phyloP scores from a whole-genome alignment of 1,140 invertebrate genomes.

The Hormaphis cornu region DNA sequence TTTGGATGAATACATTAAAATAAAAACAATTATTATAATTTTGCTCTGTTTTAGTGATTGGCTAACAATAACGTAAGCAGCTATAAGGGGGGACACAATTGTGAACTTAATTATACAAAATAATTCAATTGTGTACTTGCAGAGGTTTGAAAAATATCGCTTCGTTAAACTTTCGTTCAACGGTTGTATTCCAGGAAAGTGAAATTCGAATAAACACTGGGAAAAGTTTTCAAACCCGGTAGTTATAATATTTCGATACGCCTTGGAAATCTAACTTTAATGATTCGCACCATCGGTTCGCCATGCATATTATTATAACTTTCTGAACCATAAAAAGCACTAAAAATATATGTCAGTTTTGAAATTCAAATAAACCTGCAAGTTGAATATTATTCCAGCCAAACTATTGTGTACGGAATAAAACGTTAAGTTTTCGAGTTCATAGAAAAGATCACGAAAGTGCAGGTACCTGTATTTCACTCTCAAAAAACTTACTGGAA shows the following conservation, averaged over 20 bases:
- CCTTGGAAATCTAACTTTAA: slow-evolving; percentile 12
- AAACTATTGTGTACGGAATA: not conserved
- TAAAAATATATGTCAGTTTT: not conserved
- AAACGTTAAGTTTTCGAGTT: not conserved
- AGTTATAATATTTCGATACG: not conserved
- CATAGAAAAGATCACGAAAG: no score
- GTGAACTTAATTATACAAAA: not conserved
- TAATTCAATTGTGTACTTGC: not conserved
- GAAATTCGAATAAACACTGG: slow-evolving; percentile 6
- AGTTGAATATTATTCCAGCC: not conserved
- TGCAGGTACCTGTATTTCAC: no score
- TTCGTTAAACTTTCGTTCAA: slow-evolving; percentile 23
- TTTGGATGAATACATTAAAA: no score
- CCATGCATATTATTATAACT: slow-evolving; percentile 25
- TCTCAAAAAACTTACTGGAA: no score
- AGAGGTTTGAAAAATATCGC: not conserved
- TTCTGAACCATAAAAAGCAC: slow-evolving; percentile 9
- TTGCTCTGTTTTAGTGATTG: no score
- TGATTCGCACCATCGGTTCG: slow-evolving; percentile 17
- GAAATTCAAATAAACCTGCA: slow-evolving; percentile 10
- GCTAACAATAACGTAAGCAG: not conserved
- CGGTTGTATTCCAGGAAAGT: slow-evolving; percentile 3
- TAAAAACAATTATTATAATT: no score
- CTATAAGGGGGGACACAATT: no score
- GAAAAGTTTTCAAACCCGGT: slow-evolving; percentile 19